These are phyloP conservation scores for Sarcophaga rosellei DNA, from an alignment of 2,888 invertebrate species.

Conservation along the genomic window DNA sequence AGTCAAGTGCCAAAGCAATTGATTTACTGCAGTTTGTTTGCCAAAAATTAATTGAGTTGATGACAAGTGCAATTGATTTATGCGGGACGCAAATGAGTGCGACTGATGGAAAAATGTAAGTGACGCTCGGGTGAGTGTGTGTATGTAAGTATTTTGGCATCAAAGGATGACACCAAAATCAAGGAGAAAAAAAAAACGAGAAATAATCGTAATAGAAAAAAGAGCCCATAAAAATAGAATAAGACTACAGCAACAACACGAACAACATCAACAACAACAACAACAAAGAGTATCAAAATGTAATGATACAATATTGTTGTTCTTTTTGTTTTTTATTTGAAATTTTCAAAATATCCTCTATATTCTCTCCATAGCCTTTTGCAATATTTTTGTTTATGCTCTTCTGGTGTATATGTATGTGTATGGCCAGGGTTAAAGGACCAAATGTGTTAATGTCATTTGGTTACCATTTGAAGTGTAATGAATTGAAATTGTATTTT, in stretches of 20 bases:
- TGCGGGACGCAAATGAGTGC: conserved; percentile 80
- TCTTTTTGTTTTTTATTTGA: neutral
- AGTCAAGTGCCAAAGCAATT: conserved; percentile 79
- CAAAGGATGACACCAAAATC: conserved; percentile 26
- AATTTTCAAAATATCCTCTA: no score
- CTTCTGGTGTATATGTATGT: neutral
- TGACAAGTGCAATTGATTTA: conserved; percentile 82
- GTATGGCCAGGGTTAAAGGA: conserved; percentile 22
- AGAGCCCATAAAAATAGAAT: neutral
- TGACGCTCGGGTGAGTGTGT: neutral
- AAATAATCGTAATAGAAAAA: conserved; percentile 6
- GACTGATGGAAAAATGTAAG: conserved; percentile 66
- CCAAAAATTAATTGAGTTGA: conserved; percentile 82
- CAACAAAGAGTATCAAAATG: conserved; percentile 7
- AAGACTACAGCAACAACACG: conserved; percentile 2
- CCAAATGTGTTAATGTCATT: conserved; percentile 56
- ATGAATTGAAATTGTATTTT: conserved; percentile 8
- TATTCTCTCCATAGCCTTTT: neutral
- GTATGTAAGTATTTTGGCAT: conserved; percentile 35
- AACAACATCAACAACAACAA: neutral
- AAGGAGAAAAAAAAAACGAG: conserved; percentile 3
- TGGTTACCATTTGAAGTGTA: conserved; percentile 39
- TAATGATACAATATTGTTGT: neutral
- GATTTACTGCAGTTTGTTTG: conserved; percentile 80
- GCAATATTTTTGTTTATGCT: neutral